Conservation (phyloP, 2,113 vertebrate genomes). For the Eudyptes chrysolophus region DNA sequence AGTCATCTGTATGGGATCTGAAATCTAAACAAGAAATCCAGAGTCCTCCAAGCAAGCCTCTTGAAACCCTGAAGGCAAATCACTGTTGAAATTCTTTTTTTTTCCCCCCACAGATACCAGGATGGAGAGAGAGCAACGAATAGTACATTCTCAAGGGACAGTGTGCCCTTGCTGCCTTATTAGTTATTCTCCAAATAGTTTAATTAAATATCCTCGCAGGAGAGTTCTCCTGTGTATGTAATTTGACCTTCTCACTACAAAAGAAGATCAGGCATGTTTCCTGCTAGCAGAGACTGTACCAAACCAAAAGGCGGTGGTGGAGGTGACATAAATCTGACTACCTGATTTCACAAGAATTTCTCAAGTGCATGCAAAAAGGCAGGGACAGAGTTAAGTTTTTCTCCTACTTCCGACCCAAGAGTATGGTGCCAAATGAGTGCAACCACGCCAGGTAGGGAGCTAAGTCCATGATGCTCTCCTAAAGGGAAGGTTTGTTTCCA, state of each 20-base stretch:
- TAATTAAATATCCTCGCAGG: neutral
- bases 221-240: neutral
- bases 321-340: neutral
- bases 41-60: neutral
- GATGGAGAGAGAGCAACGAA: neutral
- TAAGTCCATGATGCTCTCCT: neutral
- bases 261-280: neutral
- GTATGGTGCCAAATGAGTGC: neutral
- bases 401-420: neutral
- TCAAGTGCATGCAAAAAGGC: neutral
- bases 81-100: neutral
- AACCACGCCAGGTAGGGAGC: neutral
- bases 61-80: neutral
- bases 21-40: neutral
- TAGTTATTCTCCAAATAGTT: neutral
- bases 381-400: neutral
- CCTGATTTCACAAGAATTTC: neutral
- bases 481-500: neutral
- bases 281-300: neutral
- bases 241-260: neutral
- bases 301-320: neutral
- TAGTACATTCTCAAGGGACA: neutral
- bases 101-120: rapidly evolving
- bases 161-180: neutral
- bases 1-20: neutral